Conservation (phyloP, 2,113 vertebrate species). For the Gracilinanus agilis region DNA sequence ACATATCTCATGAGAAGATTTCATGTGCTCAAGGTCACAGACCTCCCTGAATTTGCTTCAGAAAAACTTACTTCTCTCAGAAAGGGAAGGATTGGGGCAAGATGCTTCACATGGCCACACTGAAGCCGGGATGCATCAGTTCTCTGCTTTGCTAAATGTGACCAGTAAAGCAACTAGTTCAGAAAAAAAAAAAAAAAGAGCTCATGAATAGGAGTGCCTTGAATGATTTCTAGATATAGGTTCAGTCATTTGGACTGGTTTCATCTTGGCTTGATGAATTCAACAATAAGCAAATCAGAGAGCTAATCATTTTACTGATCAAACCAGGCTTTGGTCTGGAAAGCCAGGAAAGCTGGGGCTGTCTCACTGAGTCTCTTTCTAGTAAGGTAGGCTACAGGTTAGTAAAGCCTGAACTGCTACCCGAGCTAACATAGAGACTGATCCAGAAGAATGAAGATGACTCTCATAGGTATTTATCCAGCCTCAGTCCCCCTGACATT, state of each 20-base stretch:
- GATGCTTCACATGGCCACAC: not conserved
- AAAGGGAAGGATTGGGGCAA: too few species aligned
- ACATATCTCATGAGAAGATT: slow-evolving; percentile 27
- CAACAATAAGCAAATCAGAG: not conserved
- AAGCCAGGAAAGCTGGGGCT: not conserved
- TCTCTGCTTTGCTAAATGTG: not conserved
- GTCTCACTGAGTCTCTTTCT: not conserved
- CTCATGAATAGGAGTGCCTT: not conserved
- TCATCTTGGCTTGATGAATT: not conserved
- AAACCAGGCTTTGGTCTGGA: not conserved
- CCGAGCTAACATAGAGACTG: slow-evolving; percentile 12
- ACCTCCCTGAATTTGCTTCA: not conserved
- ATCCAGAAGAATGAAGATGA: not conserved
- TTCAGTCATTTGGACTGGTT: not conserved
- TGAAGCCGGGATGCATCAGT: not conserved
- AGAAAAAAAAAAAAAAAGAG: not conserved
- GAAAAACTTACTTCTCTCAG: not conserved
- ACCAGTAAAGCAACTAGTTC: not conserved
- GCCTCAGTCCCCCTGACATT: too few species aligned
- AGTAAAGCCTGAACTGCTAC: not conserved
- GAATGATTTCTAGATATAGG: not conserved
- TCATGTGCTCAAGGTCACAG: slow-evolving; percentile 8
- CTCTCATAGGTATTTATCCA: too few species aligned
- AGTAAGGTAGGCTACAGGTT: not conserved
- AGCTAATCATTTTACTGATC: not conserved